Conservation (phyloP, 2,113 vertebrate species). For the Saguinus imperator region DNA sequence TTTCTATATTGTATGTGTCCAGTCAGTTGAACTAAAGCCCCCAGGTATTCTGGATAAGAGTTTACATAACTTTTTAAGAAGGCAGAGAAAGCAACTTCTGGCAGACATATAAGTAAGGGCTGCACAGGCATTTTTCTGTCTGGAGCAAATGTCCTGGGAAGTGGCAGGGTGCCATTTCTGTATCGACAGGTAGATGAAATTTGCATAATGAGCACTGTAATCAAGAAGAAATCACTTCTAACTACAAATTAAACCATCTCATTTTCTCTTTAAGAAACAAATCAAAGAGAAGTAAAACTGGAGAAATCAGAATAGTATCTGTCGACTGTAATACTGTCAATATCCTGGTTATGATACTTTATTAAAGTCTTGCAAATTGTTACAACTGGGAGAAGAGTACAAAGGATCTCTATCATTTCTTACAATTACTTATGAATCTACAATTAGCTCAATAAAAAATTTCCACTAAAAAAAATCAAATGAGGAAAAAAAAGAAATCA, state of each 20-base stretch:
- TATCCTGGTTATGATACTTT: background rate
- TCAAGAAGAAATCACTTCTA: background rate
- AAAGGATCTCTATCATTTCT: background rate
- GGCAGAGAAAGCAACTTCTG: background rate
- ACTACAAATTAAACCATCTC: background rate
- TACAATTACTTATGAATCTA: background rate
- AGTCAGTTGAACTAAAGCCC: background rate
- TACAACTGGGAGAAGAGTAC: background rate
- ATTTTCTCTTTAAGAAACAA: background rate
- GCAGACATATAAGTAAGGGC: background rate
- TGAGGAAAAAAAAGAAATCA: background rate
- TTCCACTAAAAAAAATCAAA: background rate
- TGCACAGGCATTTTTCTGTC: background rate
- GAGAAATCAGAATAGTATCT: background rate
- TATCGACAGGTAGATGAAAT: background rate
- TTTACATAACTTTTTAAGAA: background rate
- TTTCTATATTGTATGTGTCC: background rate
- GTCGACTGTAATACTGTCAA: background rate
- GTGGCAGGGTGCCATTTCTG: background rate
- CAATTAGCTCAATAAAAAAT: background rate
- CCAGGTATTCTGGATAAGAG: background rate
- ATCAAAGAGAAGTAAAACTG: background rate
- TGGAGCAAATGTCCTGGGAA: background rate
- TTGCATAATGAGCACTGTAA: conserved; percentile 20
- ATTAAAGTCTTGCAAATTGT: background rate